Conservation (phyloP, 2,797 vertebrate species). For the Sandelia bainsii region DNA sequence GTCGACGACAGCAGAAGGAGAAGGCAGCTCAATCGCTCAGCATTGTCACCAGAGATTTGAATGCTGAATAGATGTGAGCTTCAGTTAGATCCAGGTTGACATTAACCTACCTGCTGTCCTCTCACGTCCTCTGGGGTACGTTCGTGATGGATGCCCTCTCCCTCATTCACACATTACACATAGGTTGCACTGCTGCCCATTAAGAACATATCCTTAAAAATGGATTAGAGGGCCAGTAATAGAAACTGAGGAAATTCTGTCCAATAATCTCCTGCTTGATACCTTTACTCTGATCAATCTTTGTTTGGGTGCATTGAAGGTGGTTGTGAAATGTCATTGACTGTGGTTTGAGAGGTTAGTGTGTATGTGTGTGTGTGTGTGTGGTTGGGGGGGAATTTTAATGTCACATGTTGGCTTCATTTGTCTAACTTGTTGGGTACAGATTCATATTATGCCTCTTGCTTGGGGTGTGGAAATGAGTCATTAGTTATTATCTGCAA, state of each 20-base stretch:
- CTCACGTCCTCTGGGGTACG: slow-evolving; percentile 45
- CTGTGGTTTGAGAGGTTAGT: slow-evolving; percentile 27
- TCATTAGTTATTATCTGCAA: slow-evolving; percentile 74
- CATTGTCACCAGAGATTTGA: slow-evolving; percentile 53
- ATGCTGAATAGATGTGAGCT: slow-evolving; percentile 56
- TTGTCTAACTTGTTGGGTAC: slow-evolving; percentile 63
- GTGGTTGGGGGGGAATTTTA: slow-evolving; percentile 33
- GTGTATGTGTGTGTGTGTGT: slow-evolving; percentile 8
- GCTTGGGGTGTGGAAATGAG: slow-evolving; percentile 53
- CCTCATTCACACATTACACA: slow-evolving; percentile 28
- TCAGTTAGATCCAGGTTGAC: slow-evolving; percentile 56
- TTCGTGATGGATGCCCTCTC: slow-evolving; percentile 71
- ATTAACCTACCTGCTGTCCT: slow-evolving; percentile 69
- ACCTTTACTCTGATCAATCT: slow-evolving; percentile 70
- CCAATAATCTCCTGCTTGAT: slow-evolving; percentile 63
- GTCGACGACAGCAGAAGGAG: slow-evolving; percentile 27
- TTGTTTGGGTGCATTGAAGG: slow-evolving; percentile 64
- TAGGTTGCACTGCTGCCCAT: slow-evolving; percentile 51
- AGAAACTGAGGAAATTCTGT: slow-evolving; percentile 52
- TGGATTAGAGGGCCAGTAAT: slow-evolving; percentile 71
- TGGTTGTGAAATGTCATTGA: slow-evolving; percentile 60
- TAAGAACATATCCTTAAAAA: slow-evolving; percentile 68
- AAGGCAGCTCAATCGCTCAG: slow-evolving; percentile 32
- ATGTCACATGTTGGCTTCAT: slow-evolving; percentile 63
- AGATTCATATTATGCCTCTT: slow-evolving; percentile 48